Conservation (phyloP, 1,140 invertebrate species). For the Bombyx mori region ASM3026992v2 NC_085131.1:1288501-1289000, state of each 20-base stretch:
- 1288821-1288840: too few relatives aligned
- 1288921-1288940: constrained; percentile 90
- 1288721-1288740: constrained; percentile 20
- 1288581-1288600: too few relatives aligned
- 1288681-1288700: too few relatives aligned
- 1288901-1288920: constrained; percentile 90
- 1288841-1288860: background rate
- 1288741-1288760: background rate
- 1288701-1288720: constrained; percentile 1
- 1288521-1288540: too few relatives aligned
- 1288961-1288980: constrained; percentile 85
- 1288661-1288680: too few relatives aligned
- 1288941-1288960: constrained; percentile 94
- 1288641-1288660: too few relatives aligned
- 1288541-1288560: too few relatives aligned
- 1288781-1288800: background rate
- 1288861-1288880: constrained; percentile 81
- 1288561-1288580: too few relatives aligned
- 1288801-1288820: too few relatives aligned
- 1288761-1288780: background rate
- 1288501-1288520: too few relatives aligned
- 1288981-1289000: constrained; percentile 56
- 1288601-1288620: too few relatives aligned
- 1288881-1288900: constrained; percentile 89
- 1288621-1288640: too few relatives aligned